Base-by-base conservation (phyloP, 2,888 invertebrate genomes). In the Clitarchus hookeri region DNA sequence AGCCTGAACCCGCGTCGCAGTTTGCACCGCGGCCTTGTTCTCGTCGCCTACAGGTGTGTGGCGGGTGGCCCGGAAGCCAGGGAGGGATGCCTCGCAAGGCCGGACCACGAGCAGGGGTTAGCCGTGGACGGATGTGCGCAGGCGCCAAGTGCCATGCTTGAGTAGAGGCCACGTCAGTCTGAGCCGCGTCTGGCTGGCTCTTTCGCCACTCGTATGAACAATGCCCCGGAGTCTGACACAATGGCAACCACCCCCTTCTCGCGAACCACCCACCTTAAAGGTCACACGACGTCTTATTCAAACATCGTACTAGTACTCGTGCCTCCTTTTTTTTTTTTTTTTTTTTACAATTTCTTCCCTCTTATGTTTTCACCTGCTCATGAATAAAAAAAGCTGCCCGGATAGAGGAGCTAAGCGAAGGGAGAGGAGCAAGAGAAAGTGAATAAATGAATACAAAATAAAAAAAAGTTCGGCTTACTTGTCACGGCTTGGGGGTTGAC, bases 221-320 rank as follows among this genome's bases (percentile, higher is more conserved):
- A 65, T 65, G 65, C 65, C 65, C 65, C 65, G 23, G 23, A 23
- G 65, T n/a, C 65, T 16, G 19, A 19, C 65, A 65, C 65, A 65
- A 65, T 65, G 65, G 23, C 65, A 8, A 8, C 16, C 53, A 53
- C 53, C 53, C 53, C 53, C 53, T 53, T 0, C 53, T n/a, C 65
- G 13, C 65, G 11, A n/a, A 6, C 65, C 65, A 6, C 23, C 65
- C 65, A 65, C 65, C 65, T 65, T 65, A 65, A 65, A 65, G 65
- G 65, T 65, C 65, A 65, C 65, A 65, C 65, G 65, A 19, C 65
- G 65, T 65, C 65, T 65, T 65, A 65, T 65, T 65, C 65, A 65
- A 65, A 65, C 16, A 65, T n/a, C 65, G 19, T 65, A 65, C 65
- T 6, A 65, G 65, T 65, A 65, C 65, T 65, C 65, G 19, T n/a